Evolutionary conservation across 2,797 vertebrate species (phyloP), one percentile per base, ranked within the genome.

Genomic region (Peromyscus attwateri): DNA sequence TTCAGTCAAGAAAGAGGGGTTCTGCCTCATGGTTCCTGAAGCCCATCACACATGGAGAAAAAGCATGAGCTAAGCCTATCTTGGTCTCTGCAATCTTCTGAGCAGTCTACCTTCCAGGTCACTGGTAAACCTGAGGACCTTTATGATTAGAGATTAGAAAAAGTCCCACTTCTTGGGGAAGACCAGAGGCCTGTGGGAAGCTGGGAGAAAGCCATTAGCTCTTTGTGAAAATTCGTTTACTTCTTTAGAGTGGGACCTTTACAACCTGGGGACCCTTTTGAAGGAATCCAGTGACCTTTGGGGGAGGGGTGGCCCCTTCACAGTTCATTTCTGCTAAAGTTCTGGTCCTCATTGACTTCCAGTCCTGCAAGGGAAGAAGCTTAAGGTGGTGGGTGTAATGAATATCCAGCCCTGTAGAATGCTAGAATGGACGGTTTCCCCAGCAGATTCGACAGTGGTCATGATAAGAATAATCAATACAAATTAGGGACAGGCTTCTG

Each of bases 401-500:
- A 97, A 96, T 91, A 97, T 52, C 94, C 87, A 91, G 40, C 87
- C 84, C 94, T 37, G 0, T 31, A 84, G 94, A 96, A 89, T 95
- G 87, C 60, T 7, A 97, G 94, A 73, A 89, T 16, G 77, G 88
- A 93, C 90, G 62, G 87, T 90, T 97, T 96, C 91, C 84, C 92
- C 93, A 94, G 97, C 64, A 87, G 95, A 95, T 97, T 96, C 95
- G 92, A 94, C 91, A 68, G 83, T 95, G 91, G 91, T 83, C 92
- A 83, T 1, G 88, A 92, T 96, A 97, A 97, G 93, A 97, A 94
- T 95, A 97, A 98, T 98, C 97, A 97, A 97, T 98, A 97, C 97
- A 97, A 98, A 98, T 97, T 98, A 98, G 92, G 96, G 94, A 97
- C 93, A 62, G 97, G 98, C 90, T 92, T 98, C 97, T 98, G 84